Evolutionary conservation across 2,113 vertebrate genomes (phyloP).

Genomic region (Ondatra zibethicus): DNA sequence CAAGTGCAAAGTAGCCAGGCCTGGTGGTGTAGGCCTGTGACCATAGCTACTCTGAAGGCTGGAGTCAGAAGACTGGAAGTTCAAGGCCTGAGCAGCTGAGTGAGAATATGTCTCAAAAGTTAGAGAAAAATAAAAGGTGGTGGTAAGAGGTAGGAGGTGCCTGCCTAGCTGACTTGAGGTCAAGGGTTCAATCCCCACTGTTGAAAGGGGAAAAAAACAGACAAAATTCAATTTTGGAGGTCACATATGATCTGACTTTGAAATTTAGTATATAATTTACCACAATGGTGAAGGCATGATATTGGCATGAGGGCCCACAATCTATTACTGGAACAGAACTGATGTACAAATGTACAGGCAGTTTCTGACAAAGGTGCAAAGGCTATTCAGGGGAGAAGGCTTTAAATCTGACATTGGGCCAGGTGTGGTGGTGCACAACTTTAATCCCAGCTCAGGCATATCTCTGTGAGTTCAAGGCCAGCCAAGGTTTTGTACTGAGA

Average conservation of each 20-base stretch:
- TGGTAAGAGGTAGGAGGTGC: neutral
- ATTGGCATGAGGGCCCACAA: neutral
- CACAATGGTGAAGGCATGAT: too few species aligned
- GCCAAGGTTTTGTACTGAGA: neutral
- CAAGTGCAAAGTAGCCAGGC: neutral
- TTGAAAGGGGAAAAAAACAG: neutral
- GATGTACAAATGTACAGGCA: accelerated
- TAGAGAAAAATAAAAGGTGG: neutral
- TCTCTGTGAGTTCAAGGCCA: neutral
- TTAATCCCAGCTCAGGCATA: neutral
- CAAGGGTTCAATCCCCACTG: neutral
- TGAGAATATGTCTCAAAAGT: neutral
- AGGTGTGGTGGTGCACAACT: too few species aligned
- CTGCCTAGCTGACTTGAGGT: too few species aligned
- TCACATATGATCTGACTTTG: neutral
- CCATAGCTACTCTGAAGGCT: neutral
- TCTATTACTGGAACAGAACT: neutral
- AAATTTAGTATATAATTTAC: neutral
- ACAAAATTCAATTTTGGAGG: neutral
- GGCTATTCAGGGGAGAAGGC: neutral
- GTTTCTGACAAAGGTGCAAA: neutral
- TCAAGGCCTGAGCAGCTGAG: neutral
- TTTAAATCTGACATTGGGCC: neutral
- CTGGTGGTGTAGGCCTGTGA: too few species aligned
- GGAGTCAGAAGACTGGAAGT: neutral